Evolutionary conservation across 1,140 invertebrate species (phyloP).

Genomic region (Araneus ventricosus): DNA sequence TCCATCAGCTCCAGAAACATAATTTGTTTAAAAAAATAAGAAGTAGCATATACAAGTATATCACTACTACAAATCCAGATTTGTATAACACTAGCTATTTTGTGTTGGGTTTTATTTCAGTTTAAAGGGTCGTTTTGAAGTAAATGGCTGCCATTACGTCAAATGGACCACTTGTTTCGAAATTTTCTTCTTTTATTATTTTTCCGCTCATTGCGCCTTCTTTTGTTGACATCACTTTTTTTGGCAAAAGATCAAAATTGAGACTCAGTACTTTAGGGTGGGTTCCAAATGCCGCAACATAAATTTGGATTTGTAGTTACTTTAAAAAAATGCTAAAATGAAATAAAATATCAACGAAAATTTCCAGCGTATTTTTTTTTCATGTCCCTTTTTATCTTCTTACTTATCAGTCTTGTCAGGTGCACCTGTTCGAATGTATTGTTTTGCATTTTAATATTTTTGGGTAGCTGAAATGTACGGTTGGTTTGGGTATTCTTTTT

Average conservation of each 20-base stretch:
- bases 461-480: not conserved
- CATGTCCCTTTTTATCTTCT: no score
- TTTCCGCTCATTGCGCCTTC: not conserved
- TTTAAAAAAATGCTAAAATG: no score
- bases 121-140: conserved; percentile 20
- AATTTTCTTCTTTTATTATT: not conserved
- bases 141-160: conserved; percentile 13
- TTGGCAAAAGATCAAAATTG: conserved; percentile 43
- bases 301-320: not conserved
- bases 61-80: not conserved
- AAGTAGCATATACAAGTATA: no score
- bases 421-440: not conserved
- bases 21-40: no score
- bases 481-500: not conserved
- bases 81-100: not conserved
- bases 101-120: not conserved
- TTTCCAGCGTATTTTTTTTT: no score
- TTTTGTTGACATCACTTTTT: not conserved
- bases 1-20: no score
- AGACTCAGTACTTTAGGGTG: not conserved
- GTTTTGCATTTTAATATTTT: not conserved
- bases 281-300: not conserved
- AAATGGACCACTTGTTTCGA: conserved; percentile 38
- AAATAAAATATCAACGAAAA: no score
- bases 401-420: no score